phyloP scores from a whole-genome alignment of 2,113 vertebrate genomes.

The Arizona elegans region DNA sequence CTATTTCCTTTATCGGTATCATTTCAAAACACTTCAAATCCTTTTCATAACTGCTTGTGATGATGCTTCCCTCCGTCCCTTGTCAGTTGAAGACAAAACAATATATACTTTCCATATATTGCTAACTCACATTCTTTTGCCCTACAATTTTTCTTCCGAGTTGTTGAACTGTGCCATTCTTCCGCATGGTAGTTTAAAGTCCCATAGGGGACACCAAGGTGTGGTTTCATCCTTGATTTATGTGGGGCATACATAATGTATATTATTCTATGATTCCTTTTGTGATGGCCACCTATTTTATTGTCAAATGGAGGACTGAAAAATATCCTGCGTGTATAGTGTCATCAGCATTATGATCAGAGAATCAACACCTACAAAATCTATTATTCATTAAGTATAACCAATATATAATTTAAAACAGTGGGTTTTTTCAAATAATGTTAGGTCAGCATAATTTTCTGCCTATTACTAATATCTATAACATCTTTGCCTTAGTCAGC shows the following conservation, averaged over 20 bases:
- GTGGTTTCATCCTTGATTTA: background rate
- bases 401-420: constrained; percentile 99
- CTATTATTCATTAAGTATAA: constrained; percentile 99
- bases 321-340: constrained; percentile 70
- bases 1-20: background rate
- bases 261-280: constrained; percentile 15
- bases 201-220: background rate
- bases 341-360: constrained; percentile 88
- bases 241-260: background rate
- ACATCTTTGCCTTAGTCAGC: constrained; percentile 99
- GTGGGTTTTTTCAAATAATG: constrained; percentile 96
- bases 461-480: constrained; percentile 99
- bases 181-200: background rate
- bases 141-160: background rate
- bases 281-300: constrained; percentile 60
- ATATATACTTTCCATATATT: background rate
- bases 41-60: background rate
- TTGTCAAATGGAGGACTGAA: constrained; percentile 77
- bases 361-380: constrained; percentile 94
- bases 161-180: background rate
- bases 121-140: background rate
- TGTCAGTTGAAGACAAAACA: background rate
- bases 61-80: background rate
- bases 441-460: constrained; percentile 99
- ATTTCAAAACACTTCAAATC: background rate